Evolutionary conservation across 2,888 invertebrate genomes (phyloP), one percentile per base, ranked within the genome.

Genomic region (Acheta domesticus): DNA sequence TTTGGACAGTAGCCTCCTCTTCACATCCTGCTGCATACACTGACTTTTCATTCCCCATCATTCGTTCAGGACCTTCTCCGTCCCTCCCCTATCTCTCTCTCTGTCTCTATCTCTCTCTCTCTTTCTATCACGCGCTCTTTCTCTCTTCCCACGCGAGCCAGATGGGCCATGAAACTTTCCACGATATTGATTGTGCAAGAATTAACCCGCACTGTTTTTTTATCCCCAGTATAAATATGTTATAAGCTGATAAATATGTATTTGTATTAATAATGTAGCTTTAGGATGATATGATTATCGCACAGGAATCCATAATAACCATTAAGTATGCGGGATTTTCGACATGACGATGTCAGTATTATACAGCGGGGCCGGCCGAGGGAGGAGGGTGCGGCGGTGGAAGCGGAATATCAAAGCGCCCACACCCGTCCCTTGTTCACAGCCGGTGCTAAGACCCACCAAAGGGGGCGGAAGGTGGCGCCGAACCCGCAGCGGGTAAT

Each of bases 201-300:
- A 62, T 62, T 62, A 62, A 62, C 62, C 62, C 62, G 62, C n/a
- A 16, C 62, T 62, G 62, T 62, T 62, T 62, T n/a, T 62, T 62
- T n/a, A 62, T 62, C n/a, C 62, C 62, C 16, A 62, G 14, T 8
- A 62, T 62, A 62, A 62, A 62, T 62, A 62, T 62, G 62, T 62
- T n/a, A 62, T 62, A 62, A 62, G 62, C 16, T 62, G 62, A 62
- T 62, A 62, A 62, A 62, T 62, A 62, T 62, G 62, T 62, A 62
- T 62, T 62, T 62, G 62, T 62, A 62, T 62, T 62, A 62, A 62
- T 62, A 62, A 19, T 62, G 62, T 62, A 62, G 62, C 62, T 62
- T 62, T 62, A 62, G 62, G 62, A n/a, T 62, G 62, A 62, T 62
- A 62, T 62, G 62, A n/a, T n/a, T 62, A 62, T 62, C 62, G 62